These are phyloP conservation scores for Agraylea sexmaculata DNA, from an alignment of 1,140 invertebrate genomes.

Conservation along the genomic window DNA sequence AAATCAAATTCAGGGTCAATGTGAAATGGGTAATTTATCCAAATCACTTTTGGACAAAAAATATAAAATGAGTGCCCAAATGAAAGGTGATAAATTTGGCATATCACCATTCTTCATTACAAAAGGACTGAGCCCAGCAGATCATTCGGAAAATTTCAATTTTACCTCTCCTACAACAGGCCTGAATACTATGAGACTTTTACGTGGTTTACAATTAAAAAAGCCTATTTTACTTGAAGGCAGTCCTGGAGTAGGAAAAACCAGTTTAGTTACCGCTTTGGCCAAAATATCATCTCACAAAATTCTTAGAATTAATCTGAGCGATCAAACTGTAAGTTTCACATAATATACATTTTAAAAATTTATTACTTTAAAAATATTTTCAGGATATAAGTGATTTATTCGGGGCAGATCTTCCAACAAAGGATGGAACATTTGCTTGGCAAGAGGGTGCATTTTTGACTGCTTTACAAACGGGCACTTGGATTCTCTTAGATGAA, in stretches of 20 bases:
- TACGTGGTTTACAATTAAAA: constrained; percentile 78
- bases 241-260: constrained; percentile 96
- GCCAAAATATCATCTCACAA: constrained; percentile 72
- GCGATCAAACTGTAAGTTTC: constrained; percentile 85
- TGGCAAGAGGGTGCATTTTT: constrained; percentile 96
- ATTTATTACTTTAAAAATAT: constrained; percentile 6
- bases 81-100: constrained; percentile 42
- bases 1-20: constrained; percentile 35
- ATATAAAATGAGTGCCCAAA: constrained; percentile 25
- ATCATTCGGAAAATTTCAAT: constrained; percentile 42
- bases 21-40: constrained; percentile 25
- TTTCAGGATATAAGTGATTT: constrained; percentile 87
- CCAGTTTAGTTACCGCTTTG: constrained; percentile 85
- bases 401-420: constrained; percentile 95
- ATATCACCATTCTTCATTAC: constrained; percentile 61
- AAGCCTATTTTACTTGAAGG: constrained; percentile 95
- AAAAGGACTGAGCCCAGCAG: constrained; percentile 29
- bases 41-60: constrained; percentile 27
- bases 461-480: constrained; percentile 78
- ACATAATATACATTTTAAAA: constrained; percentile 9
- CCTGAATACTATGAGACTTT: constrained; percentile 69
- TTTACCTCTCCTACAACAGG: constrained; percentile 77
- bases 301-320: constrained; percentile 90
- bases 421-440: constrained; percentile 86
- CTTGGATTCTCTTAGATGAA: constrained; percentile 98